Evolutionary conservation across 2,888 invertebrate species (phyloP), one percentile per base, ranked within the genome.

Genomic region (Ormyrus nitidulus): DNA sequence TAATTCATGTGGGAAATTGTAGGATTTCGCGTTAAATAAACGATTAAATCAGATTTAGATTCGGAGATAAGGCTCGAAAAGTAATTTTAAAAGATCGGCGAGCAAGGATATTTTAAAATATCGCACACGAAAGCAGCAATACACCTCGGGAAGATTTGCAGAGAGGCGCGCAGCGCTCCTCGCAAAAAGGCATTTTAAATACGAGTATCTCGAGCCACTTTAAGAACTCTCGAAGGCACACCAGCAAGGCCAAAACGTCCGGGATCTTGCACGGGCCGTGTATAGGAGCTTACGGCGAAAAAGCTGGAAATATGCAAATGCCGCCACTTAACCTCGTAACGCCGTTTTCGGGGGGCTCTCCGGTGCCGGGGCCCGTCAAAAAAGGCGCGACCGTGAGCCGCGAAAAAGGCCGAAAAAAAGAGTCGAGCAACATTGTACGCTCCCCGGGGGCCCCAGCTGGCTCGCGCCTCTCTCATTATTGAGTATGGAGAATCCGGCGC

Each of bases 321-420:
- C 19, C 7, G 5, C 76, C 72, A 72, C 72, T 78, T 78, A 78
- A 72, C 58, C 58, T 68, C 64, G 66, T 68, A 72, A 78, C 72
- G 65, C 66, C 72, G 58, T 73, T 77, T 77, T 68, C 46, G 59
- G 59, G 8, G 54, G 44, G 34, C 34, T 34, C 34, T 4, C 0
- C 34, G 34, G 56, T n/a, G n/a, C 34, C 53, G 19, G 19, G 19
- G 19, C 19, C 13, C 56, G 19, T 44, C 44, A 13, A 58, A 64
- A 77, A 13, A 71, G 44, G 10, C 69, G 65, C 44, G 53, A 48
- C 48, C n/a, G 51, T 34, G 72, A 65, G 62, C 53, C 9, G 53
- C 10, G 48, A 1, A 53, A 53, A 66, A 66, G 19, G 53, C 34
- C 6, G 19, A 1, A 34, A 72, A 71, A 44, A n/a, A 19, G 10